Evolutionary conservation across 2,888 invertebrate genomes (phyloP), one percentile per base, ranked within the genome.

Genomic region (Hydropsyche betteni): DNA sequence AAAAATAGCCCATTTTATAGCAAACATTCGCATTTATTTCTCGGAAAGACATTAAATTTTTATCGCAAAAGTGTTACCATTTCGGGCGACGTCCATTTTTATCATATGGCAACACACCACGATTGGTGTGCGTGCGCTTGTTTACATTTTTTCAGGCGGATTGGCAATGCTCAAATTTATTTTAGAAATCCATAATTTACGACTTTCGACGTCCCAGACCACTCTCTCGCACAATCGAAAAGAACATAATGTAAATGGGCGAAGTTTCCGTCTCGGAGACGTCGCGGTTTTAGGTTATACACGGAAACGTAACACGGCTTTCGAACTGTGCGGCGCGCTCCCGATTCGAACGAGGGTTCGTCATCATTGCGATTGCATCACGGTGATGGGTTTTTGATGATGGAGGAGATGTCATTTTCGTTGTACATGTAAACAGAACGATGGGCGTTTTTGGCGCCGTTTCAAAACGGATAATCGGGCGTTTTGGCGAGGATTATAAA

Each of bases 101-200:
- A 7, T 24, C 34, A 36, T 10, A 12, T 64, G 36, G 64, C 34
- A 64, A 33, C 36, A 36, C 64, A 36, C 6, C 36, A 4, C 34
- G 36, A 7, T 2, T 8, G 55, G 34, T 64, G 44, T 36, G 24
- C 64, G 34, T 64, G 64, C 10, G 44, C 44, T 64, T 64, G 64
- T 64, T 64, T 64, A 64, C 36, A 36, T 64, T 64, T 64, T 58
- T 64, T 64, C 64, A 36, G 36, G n/a, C 64, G 36, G 55, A 14
- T 55, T n/a, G 6, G 16, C 16, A 16, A 55, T 55, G 55, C 8
- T 55, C n/a, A 55, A 14, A 14, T 55, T 55, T 55, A 55, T 14
- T 36, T 36, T 12, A 36, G 36, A 24, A 64, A 36, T 64, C n/a
- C 12, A 7, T 34, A 36, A 64, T 64, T 64, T 12, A 33, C 3